phyloP scores from a whole-genome alignment of 2,797 vertebrate species.

The Acanthopagrus latus region DNA sequence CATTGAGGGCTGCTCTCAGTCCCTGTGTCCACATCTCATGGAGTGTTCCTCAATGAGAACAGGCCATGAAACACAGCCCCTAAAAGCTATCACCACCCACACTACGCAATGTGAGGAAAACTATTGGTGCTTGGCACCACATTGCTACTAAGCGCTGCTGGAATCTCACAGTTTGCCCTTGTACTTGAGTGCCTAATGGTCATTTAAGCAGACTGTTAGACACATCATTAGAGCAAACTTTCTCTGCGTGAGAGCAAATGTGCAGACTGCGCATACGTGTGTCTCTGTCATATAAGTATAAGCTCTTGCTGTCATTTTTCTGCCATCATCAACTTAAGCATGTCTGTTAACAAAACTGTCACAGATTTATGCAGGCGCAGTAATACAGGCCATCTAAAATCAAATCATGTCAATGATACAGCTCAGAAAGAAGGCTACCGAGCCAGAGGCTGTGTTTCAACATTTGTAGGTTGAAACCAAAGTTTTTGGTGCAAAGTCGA shows the following conservation, averaged over 20 bases:
- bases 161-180: slow-evolving; percentile 65
- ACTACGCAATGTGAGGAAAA: slow-evolving; percentile 54
- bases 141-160: slow-evolving; percentile 68
- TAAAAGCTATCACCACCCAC: slow-evolving; percentile 43
- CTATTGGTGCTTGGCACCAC: slow-evolving; percentile 51
- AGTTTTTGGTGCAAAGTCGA: too few species aligned
- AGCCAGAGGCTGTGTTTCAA: too few species aligned
- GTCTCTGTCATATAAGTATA: not conserved
- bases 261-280: slow-evolving; percentile 11
- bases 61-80: slow-evolving; percentile 32
- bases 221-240: slow-evolving; percentile 71
- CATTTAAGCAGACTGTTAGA: slow-evolving; percentile 74
- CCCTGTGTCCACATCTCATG: slow-evolving; percentile 42
- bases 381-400: not conserved
- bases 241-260: slow-evolving; percentile 35
- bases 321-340: not conserved
- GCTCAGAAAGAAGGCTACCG: too few species aligned
- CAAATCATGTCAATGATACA: not conserved
- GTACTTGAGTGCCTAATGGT: slow-evolving; percentile 77
- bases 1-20: slow-evolving; percentile 29
- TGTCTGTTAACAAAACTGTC: not conserved
- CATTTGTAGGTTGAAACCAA: too few species aligned
- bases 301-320: not conserved
- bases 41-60: slow-evolving; percentile 40
- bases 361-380: not conserved